Evolutionary conservation across 2,797 vertebrate species (phyloP), one percentile per base, ranked within the genome.

Genomic region (Cyclopterus lumpus): DNA sequence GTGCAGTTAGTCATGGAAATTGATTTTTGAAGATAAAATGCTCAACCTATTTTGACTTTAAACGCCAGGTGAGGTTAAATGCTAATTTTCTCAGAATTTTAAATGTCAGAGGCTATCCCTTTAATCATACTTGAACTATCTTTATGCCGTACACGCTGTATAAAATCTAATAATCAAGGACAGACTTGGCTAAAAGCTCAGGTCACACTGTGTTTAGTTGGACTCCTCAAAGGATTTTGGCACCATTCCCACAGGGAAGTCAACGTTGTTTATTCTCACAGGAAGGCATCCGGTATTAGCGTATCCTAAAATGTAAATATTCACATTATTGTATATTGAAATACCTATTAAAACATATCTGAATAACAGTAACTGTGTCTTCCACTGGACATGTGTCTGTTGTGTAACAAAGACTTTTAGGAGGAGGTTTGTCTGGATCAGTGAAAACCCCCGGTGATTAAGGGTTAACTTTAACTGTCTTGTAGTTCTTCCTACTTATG

Each of bases 281-380:
- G 73, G 42, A 48, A 34, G 59, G 64, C 51, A 55, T 71, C 59
- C 69, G 53, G 62, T 71, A 46, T 36, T 58, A 51, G 44, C 46
- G 71, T 34, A 51, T 53, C 42, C 71, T 38, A 76, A 57, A 24
- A 20, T 88, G 85, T 88, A 88, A 85, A 90, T 86, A 87, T 30
- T 71, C 51, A n/a, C 74, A 64, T 74, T 34, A 60, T 65, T 86
- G 79, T 84, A 72, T 79, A 81, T 85, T 79, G 70, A 83, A 78
- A 67, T 76, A 44, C 16, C 67, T 62, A 88, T 75, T 83, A 83
- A 88, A 88, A 84, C 24, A 67, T 79, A 77, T 77, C 67, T 84
- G 71, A 71, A 74, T 44, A 74, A 32, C 30, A 53, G 12, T 59
- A 60, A 30, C 32, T 80, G 53, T 71, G 64, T 84, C 20, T 65